phyloP scores from a whole-genome alignment of 2,888 invertebrate genomes.

The Sinotaia quadrata region DNA sequence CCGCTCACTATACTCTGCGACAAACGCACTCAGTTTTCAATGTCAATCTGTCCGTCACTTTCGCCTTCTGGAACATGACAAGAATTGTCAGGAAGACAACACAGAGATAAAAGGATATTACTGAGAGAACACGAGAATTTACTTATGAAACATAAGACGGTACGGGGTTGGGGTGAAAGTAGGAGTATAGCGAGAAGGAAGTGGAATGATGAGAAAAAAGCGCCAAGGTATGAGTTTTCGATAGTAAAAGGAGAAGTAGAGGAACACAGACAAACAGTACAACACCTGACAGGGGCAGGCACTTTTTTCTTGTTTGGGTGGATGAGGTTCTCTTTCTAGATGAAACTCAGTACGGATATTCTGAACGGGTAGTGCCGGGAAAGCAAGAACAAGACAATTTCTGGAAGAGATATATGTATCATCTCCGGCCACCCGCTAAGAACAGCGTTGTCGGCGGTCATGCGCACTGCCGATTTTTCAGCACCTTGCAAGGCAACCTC shows the following conservation, averaged over 20 bases:
- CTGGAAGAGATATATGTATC: background rate
- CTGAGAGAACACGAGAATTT: background rate
- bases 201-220: no score
- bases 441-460: background rate
- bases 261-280: no score
- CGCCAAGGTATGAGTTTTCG: no score
- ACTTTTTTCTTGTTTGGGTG: no score
- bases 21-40: no score
- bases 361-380: no score
- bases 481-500: background rate
- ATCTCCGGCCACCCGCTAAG: slow-evolving; percentile 5
- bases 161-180: background rate
- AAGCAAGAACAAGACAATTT: background rate
- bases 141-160: background rate
- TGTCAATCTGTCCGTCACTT: slow-evolving; percentile 19
- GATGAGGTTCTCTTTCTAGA: no score
- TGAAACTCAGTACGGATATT: no score
- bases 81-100: slow-evolving; percentile 10
- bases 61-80: slow-evolving; percentile 9
- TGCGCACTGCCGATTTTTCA: background rate
- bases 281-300: no score
- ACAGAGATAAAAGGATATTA: slow-evolving; percentile 7
- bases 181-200: no score
- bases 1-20: slow-evolving; percentile 15
- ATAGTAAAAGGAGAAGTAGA: no score